Evolutionary conservation across 2,113 vertebrate species (phyloP), one percentile per base, ranked within the genome.

Genomic region (Phainopepla nitens): DNA sequence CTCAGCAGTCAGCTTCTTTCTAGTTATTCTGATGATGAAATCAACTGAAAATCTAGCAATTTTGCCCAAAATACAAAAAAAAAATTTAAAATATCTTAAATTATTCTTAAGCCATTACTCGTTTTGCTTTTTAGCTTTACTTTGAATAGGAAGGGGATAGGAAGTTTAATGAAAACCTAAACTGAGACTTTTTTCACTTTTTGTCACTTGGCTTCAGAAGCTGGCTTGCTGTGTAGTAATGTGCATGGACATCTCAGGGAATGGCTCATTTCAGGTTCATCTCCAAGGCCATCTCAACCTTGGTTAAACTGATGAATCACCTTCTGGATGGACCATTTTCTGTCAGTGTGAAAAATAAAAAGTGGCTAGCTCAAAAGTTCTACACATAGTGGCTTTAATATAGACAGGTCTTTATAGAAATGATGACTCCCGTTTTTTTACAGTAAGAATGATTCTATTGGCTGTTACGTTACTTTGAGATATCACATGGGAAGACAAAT

Each of bases 381-480:
- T 62, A 49, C 5, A 44, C 8, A 29, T 5, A 0, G 4, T 35
- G n/a, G 8, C 19, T 57, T 66, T 70, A 24, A 22, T 41, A 17
- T 3, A 53, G 18, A 2, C 41, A 77, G 1, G 22, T 57, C 51
- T 89, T 69, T 4, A 49, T 18, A 81, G 53, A 57, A 18, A 49
- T 0, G 0, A 21, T 61, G n/a, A 13, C 2, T 60, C 9, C 8
- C 2, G 14, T 14, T 42, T 87, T 69, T 21, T 42, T 8, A 39
- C 17, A 39, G 16, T 44, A 9, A 31, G 33, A 65, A 31, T 58
- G 35, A 19, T 31, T 84, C 13, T 61, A 35, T 22, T 65, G 31
- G 39, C 10, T 71, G 10, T 71, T 75, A 17, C 15, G 5, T 20
- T 79, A 64, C 24, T 80, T 35, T 41, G 39, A 87, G 27, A 51